Conservation (phyloP, 1,140 invertebrate genomes). For the Drosophila pallidifrons region DNA sequence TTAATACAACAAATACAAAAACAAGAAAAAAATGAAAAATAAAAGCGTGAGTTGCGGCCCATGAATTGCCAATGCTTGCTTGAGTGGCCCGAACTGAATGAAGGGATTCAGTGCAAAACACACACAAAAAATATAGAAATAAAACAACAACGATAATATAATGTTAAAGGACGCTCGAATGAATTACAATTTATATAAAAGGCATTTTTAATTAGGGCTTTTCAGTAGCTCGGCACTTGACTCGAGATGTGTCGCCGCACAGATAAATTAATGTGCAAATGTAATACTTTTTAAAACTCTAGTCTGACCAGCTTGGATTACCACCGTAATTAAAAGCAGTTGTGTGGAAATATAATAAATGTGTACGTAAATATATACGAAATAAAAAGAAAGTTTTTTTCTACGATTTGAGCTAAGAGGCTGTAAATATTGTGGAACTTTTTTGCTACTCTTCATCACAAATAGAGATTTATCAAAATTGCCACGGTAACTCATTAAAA, state of each 20-base stretch:
- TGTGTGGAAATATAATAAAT: too few species aligned
- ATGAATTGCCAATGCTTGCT: slow-evolving; percentile 35
- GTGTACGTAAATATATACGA: too few species aligned
- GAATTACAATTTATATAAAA: slow-evolving; percentile 30
- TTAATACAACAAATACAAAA: slow-evolving; percentile 48
- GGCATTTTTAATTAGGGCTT: slow-evolving; percentile 12
- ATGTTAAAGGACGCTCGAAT: slow-evolving; percentile 25
- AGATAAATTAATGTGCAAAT: slow-evolving; percentile 1
- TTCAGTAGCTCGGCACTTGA: neutral
- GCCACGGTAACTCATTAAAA: too few species aligned
- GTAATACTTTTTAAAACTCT: neutral
- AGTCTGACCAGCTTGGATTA: neutral
- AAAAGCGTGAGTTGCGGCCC: slow-evolving; percentile 29
- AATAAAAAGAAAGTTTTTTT: too few species aligned
- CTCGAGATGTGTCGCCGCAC: neutral
- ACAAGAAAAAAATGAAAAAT: neutral
- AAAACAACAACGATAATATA: slow-evolving; percentile 23
- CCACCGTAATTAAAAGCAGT: neutral
- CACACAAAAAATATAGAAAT: too few species aligned
- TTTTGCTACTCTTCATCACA: too few species aligned
- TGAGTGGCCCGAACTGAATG: slow-evolving; percentile 42
- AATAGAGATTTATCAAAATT: too few species aligned
- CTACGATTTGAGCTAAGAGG: too few species aligned
- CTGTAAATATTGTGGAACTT: too few species aligned
- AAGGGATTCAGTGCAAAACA: neutral